Base-by-base conservation (phyloP, 2,888 invertebrate genomes). In the Pilophorus perplexus region DNA sequence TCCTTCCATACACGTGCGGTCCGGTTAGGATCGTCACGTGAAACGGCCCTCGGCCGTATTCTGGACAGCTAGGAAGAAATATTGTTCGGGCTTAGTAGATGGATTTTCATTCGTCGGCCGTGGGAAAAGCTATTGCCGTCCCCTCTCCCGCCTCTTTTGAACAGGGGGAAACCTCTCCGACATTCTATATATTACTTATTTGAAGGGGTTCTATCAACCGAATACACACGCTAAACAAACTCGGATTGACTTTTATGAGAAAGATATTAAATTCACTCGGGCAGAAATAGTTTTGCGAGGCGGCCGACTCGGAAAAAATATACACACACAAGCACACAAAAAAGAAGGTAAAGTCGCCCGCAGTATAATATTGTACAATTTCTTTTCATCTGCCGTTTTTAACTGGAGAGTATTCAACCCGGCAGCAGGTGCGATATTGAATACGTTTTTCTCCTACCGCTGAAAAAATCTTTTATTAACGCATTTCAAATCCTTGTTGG, bases 131-230 rank as follows among this genome's bases (percentile, higher is more conserved):
- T 23, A 40, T 42, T 59, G 59, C 59, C 14, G 10, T 23, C 42
- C n/a, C n/a, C 8, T 6, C 42, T 16, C 42, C 2, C 33, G 18
- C 52, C 48, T 52, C 33, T 52, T n/a, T 33, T 33, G 33, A 33
- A 12, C 33, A 33, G 33, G n/a, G n/a, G n/a, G 33, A 33, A 33
- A 33, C 6, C 33, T 33, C 33, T 3, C 27, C 52, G 44, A 59
- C 59, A 59, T 59, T 59, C 42, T 59, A 42, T 59, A 59, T 59
- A 59, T 59, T 59, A 59, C 42, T 59, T 59, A 59, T 59, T 59
- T 59, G 59, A 59, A 59, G 59, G 59, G 42, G 33, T 59, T 59
- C 59, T 59, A 59, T 59, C 59, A 59, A 59, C 59, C 59, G 59
- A 22, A 59, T 59, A 59, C 59, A 59, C 59, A 40, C 44, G 59